Evolutionary conservation across 2,113 vertebrate genomes (phyloP), one percentile per base, ranked within the genome.

Genomic region (Sus scrofa): DNA sequence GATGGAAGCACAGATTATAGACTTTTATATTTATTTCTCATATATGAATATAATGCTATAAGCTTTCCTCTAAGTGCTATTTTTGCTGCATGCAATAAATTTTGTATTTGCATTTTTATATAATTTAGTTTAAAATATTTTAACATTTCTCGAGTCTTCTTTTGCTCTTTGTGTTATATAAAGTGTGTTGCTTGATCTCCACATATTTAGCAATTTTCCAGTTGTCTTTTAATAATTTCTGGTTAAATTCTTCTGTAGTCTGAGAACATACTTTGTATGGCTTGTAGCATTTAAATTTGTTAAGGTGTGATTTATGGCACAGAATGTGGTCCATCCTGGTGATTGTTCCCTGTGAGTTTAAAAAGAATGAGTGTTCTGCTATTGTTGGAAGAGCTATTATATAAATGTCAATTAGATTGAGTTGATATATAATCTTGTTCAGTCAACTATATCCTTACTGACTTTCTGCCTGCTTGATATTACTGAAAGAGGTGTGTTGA

Each of bases 391-490:
- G n/a, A 87, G 85, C n/a, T 78, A 1, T 65, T 79, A 34, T 79
- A 67, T 79, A 90, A 54, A 79, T 79, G 86, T 73, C 86, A 93
- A 32, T 86, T 93, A 79, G 73, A 73, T 58, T 37, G 58, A 30
- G 52, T 58, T 90, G 81, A 90, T 74, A 85, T 90, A 79, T 37
- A 71, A 26, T 81, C 56, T 78, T 74, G 30, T 86, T 96, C 56
- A 67, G 54, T 67, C 91, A 86, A 37, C 24, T 65, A 9, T 67
- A 67, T 86, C 22, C 50, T 86, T 58, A 67, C 34, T 81, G 30
- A 90, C 65, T 78, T 93, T 56, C 58, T 87, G 71, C 50, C 8
- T 15, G 19, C 50, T 88, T 68, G 37, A 37, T 32, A 20, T 85
- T 65, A 67, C 44, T 81, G 24, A 67, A 58, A 73, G 27, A 90